Conservation (phyloP, 1,140 invertebrate genomes). For the Thaumatotibia leucotreta region DNA sequence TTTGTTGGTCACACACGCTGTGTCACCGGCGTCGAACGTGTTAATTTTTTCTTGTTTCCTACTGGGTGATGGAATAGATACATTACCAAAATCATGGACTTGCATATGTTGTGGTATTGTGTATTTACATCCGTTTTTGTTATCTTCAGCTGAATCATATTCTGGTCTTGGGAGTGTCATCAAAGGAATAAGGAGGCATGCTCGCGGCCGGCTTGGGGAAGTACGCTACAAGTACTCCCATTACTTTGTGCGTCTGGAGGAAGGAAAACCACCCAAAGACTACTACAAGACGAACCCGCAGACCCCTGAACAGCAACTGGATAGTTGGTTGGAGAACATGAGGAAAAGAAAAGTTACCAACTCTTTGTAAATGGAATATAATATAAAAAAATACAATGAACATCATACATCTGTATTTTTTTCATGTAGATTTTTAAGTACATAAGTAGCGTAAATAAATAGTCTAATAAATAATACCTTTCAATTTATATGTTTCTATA, state of each 20-base stretch:
- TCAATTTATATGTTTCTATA: too few species aligned
- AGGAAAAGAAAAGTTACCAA: slow-evolving; percentile 82
- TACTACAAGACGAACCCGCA: slow-evolving; percentile 84
- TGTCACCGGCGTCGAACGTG: too few species aligned
- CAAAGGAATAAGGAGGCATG: slow-evolving; percentile 91
- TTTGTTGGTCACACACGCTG: too few species aligned
- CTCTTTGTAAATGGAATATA: slow-evolving; percentile 78
- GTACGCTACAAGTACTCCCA: slow-evolving; percentile 89
- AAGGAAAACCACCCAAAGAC: slow-evolving; percentile 92
- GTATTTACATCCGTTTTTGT: not conserved
- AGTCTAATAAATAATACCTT: slow-evolving; percentile 4
- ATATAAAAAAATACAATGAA: not conserved
- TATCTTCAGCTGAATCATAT: slow-evolving; percentile 90
- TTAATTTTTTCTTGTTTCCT: too few species aligned
- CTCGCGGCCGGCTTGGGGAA: slow-evolving; percentile 80
- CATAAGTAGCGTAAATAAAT: not conserved
- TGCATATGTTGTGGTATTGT: too few species aligned
- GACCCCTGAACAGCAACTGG: slow-evolving; percentile 83
- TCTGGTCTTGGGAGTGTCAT: slow-evolving; percentile 84
- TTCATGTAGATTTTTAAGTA: not conserved
- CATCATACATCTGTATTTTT: not conserved
- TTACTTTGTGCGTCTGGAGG: slow-evolving; percentile 94
- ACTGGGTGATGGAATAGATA: too few species aligned
- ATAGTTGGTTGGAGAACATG: slow-evolving; percentile 85
- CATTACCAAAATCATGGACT: too few species aligned